These are phyloP conservation scores for Drosophila aldrichi DNA, from an alignment of 2,888 invertebrate genomes.

Conservation along the genomic window DNA sequence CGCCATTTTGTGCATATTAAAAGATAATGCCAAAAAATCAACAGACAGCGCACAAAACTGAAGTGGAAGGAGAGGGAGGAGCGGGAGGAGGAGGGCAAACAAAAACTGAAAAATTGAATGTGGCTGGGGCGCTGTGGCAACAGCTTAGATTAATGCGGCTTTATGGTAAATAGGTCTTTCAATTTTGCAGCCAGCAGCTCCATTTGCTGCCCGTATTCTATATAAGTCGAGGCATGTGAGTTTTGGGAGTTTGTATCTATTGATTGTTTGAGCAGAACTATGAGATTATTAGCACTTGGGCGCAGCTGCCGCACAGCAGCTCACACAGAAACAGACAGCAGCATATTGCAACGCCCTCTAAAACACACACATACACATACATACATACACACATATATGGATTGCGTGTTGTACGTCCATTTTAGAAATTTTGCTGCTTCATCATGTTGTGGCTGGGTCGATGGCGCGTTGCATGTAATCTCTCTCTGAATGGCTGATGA, in stretches of 20 bases:
- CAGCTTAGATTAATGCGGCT: constrained; percentile 71
- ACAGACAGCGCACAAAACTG: constrained; percentile 35
- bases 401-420: constrained; percentile 79
- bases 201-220: constrained; percentile 14
- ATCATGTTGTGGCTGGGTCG: constrained; percentile 66
- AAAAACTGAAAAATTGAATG: constrained; percentile 20
- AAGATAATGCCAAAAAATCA: constrained; percentile 76
- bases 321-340: constrained; percentile 27
- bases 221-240: background rate
- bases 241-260: constrained; percentile 46
- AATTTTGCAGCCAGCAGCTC: constrained; percentile 47
- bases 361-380: constrained; percentile 12
- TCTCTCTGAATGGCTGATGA: constrained; percentile 62
- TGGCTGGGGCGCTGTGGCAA: constrained; percentile 55
- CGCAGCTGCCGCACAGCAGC: constrained; percentile 72
- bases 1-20: constrained; percentile 78
- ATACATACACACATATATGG: constrained; percentile 20
- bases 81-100: constrained; percentile 47
- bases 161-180: constrained; percentile 55
- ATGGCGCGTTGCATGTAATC: constrained; percentile 63
- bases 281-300: constrained; percentile 83
- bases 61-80: background rate
- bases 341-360: constrained; percentile 59
- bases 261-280: constrained; percentile 73
- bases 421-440: constrained; percentile 79